These are phyloP conservation scores for Tachypleus tridentatus DNA, from an alignment of 1,140 invertebrate species.

Conservation along the genomic window DNA sequence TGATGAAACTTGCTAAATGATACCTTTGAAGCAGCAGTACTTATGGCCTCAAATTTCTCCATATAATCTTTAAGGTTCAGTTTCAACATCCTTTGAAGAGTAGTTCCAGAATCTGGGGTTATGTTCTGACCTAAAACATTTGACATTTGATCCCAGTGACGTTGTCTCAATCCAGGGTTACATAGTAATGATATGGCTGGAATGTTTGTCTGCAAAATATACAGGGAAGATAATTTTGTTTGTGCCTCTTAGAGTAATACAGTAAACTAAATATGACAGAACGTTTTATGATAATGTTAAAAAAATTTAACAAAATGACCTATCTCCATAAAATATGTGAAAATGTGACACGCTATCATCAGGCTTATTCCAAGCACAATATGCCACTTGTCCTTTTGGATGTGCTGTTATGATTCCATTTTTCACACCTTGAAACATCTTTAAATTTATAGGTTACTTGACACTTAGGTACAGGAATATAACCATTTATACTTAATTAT, in stretches of 20 bases:
- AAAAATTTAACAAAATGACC: background rate
- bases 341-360: too few species aligned
- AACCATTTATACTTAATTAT: too few species aligned
- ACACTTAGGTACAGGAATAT: too few species aligned
- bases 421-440: too few species aligned
- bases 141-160: conserved; percentile 87
- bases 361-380: too few species aligned
- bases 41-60: conserved; percentile 69
- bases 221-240: background rate
- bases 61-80: conserved; percentile 59
- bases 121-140: conserved; percentile 65
- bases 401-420: too few species aligned
- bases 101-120: conserved; percentile 70
- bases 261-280: conserved; percentile 5
- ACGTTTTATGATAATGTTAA: conserved; percentile 2
- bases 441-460: too few species aligned
- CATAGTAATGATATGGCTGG: conserved; percentile 70
- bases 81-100: conserved; percentile 65
- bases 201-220: conserved; percentile 49
- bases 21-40: conserved; percentile 65
- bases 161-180: conserved; percentile 67
- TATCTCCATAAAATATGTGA: too few species aligned
- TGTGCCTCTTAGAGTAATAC: background rate
- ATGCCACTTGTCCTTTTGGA: too few species aligned
- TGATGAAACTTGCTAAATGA: background rate